Conservation (phyloP, 2,797 vertebrate genomes). For the Rhodeus uyekii region DNA sequence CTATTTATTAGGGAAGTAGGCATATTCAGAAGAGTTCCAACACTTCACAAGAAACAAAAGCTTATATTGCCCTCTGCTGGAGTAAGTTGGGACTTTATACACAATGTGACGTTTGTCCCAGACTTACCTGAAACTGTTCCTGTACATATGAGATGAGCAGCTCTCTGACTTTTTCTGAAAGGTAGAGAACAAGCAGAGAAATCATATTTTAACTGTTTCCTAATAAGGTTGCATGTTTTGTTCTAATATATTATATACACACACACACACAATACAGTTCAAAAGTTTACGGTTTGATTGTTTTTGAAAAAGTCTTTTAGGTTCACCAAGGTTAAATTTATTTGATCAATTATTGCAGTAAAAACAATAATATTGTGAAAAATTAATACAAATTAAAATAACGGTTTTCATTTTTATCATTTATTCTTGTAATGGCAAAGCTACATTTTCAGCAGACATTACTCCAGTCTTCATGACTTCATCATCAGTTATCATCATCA, state of each 20-base stretch:
- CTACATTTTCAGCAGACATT: background rate
- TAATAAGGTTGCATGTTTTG: no score
- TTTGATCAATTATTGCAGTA: background rate
- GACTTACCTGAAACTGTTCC: constrained; percentile 83
- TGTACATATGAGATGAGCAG: constrained; percentile 86
- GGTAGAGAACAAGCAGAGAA: background rate
- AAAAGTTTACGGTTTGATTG: background rate
- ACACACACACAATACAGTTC: no score
- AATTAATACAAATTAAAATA: background rate
- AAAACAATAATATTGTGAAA: background rate
- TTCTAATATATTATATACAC: no score
- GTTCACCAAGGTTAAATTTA: background rate
- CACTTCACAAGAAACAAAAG: background rate
- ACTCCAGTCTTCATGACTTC: background rate
- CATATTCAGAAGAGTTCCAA: background rate
- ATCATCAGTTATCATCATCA: background rate
- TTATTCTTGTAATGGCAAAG: background rate
- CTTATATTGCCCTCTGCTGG: constrained; percentile 4
- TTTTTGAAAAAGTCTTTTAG: background rate
- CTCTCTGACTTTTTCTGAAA: constrained; percentile 79
- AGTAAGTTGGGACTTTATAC: background rate
- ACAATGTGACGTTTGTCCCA: background rate
- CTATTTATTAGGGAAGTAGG: background rate
- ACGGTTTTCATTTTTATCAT: background rate
- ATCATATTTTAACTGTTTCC: background rate